Conservation (phyloP, 2,797 vertebrate genomes). For the Pseudomugil gertrudae region DNA sequence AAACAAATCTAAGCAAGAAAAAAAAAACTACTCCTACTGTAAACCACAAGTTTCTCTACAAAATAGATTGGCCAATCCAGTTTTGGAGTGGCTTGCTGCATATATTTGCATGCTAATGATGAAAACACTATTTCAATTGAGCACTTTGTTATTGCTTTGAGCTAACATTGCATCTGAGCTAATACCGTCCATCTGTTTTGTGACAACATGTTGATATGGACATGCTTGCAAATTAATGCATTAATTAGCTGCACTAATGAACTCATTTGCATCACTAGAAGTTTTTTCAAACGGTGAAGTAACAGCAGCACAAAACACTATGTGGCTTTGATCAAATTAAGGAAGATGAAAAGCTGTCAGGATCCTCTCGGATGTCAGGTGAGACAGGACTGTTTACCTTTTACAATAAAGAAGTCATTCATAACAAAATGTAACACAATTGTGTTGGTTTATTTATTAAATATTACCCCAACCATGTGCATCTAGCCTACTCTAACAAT, state of each 20-base stretch:
- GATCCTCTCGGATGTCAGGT: not conserved
- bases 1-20: conserved; percentile 44
- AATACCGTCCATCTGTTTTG: conserved; percentile 42
- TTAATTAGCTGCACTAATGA: conserved; percentile 61
- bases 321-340: too few relatives aligned
- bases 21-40: conserved; percentile 21
- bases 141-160: conserved; percentile 19
- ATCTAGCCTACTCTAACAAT: too few relatives aligned
- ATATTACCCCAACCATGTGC: too few relatives aligned
- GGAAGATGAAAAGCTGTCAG: too few relatives aligned
- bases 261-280: conserved; percentile 34
- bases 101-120: conserved; percentile 50
- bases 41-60: conserved; percentile 7
- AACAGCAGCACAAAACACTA: conserved; percentile 5
- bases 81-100: conserved; percentile 28
- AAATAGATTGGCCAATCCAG: conserved; percentile 33
- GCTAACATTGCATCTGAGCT: conserved; percentile 12
- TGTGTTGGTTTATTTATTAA: not conserved
- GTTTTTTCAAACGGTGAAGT: conserved; percentile 23
- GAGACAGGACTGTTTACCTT: too few relatives aligned
- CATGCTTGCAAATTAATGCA: conserved; percentile 60
- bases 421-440: too few relatives aligned
- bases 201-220: conserved; percentile 56
- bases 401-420: not conserved
- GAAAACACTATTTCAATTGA: conserved; percentile 28